Evolutionary conservation across 1,140 invertebrate genomes (phyloP), one percentile per base, ranked within the genome.

Genomic region (Drosophila oshimai): DNA sequence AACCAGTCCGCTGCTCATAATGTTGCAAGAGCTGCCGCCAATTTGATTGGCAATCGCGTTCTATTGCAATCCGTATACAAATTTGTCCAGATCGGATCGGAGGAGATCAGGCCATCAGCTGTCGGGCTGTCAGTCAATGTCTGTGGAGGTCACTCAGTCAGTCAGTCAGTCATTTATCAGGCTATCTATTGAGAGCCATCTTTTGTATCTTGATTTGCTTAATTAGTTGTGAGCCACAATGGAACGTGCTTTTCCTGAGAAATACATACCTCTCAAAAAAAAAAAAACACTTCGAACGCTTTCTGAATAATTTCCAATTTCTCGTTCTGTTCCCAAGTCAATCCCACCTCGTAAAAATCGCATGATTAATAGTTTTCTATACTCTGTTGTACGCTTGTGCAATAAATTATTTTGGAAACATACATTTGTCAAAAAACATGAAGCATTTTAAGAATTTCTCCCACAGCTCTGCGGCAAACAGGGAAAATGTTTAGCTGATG

Each of bases 181-280:
- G 34, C 31, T 46, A 57, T 67, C 62, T 65, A 65, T 74, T 61
- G 54, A 58, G 64, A 71, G 78, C 54, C 74, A 83, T 83, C 64
- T 67, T 45, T 50, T 67, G 61, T 65, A 80, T 72, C 72, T 87
- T 87, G 81, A 86, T 86, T 87, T 87, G 75, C 76, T 73, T 87
- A 86, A 86, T 87, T 87, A 75, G 61, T 62, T 44, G 65, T 58
- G 60, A 20, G 65, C 26, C 37, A 64, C 44, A 62, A 28, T 60
- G 29, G 26, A 29, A 45, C 51, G 42, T 50, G 68, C 36, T 26
- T 31, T 31, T 9, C 26, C 17, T 22, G 6, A 7, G 7, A 26
- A 33, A 20, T 6, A 5, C 29, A n/a, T 13, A 12, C 18, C 42
- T 28, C 4, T 10, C 12, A 45, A 9, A 9, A 42, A 17, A 22